Conservation (phyloP, 2,888 invertebrate species). For the Pammene aurita region DNA sequence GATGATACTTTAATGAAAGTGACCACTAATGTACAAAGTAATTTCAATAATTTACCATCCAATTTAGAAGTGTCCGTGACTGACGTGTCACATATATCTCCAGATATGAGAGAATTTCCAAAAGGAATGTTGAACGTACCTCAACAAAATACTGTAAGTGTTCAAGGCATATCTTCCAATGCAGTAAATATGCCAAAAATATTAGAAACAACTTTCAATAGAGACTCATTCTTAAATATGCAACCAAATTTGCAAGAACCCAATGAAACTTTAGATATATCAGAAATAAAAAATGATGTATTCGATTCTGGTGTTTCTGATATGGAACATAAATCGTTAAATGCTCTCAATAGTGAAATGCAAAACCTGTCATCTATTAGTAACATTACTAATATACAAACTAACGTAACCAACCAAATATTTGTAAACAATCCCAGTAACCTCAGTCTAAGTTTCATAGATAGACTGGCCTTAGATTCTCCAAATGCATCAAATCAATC, state of each 20-base stretch:
- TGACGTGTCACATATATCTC: slow-evolving; percentile 5
- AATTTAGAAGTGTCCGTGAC: slow-evolving; percentile 4
- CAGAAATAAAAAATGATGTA: slow-evolving; percentile 50
- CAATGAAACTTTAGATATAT: slow-evolving; percentile 27
- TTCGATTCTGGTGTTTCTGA: slow-evolving; percentile 66
- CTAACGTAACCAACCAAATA: slow-evolving; percentile 67
- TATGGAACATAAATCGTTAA: slow-evolving; percentile 63
- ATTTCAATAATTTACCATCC: not conserved
- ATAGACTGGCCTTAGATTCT: slow-evolving; percentile 72
- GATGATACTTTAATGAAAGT: slow-evolving; percentile 9
- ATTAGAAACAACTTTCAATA: slow-evolving; percentile 19
- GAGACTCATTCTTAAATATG: slow-evolving; percentile 30
- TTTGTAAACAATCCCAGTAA: slow-evolving; percentile 69
- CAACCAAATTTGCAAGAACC: slow-evolving; percentile 13
- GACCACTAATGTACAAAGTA: slow-evolving; percentile 4
- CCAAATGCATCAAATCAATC: slow-evolving; percentile 71
- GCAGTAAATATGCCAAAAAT: slow-evolving; percentile 37
- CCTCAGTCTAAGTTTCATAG: slow-evolving; percentile 76
- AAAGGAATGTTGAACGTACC: not conserved
- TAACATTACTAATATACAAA: slow-evolving; percentile 64
- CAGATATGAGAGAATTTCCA: slow-evolving; percentile 11
- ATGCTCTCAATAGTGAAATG: slow-evolving; percentile 47
- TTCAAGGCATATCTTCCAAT: not conserved
- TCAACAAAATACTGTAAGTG: not conserved
- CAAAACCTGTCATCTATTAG: slow-evolving; percentile 51